Evolutionary conservation across 2,113 vertebrate genomes (phyloP), one percentile per base, ranked within the genome.

Genomic region (Prinia subflava): DNA sequence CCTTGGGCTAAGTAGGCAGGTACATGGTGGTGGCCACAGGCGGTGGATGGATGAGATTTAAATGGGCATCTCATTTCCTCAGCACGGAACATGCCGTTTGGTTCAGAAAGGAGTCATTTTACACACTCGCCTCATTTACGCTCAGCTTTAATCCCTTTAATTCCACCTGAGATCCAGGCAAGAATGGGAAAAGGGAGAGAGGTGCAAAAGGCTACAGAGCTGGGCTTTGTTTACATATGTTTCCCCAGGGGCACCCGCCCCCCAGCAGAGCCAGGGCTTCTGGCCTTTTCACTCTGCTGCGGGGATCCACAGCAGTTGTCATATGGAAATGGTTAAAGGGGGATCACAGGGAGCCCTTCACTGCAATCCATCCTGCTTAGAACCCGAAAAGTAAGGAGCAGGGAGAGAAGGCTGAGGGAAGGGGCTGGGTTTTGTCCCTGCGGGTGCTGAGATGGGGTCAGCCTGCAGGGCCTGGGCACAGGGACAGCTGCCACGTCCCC

Each of bases 51-150:
- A 98, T 99, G 98, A 96, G 98, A 98, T 99, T 99, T 99, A 99
- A 99, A 99, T 99, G 99, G 98, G 98, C 99, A 99, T 99, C 99
- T 99, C 99, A 99, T 99, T 99, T 99, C 98, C 98, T 98, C 98
- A 98, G 97, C 98, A 98, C 97, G 98, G 98, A 98, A 98, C 98
- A 97, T 97, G 96, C 98, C 96, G 98, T 98, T 98, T 98, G 98
- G 97, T 99, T 98, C 98, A 98, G 96, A 99, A 98, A 98, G 97
- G 98, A 98, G 98, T 99, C 98, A 99, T 99, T 99, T 98, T 98
- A 98, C 98, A 98, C 99, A 98, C 98, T 98, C 98, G 99, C 98
- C 98, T 98, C 98, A 98, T 98, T 98, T 98, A 97, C 98, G 98
- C 98, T 98, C 98, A 97, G 97, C 95, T 98, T 98, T 99, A 98